Evolutionary conservation across 2,888 invertebrate species (phyloP), one percentile per base, ranked within the genome.

Genomic region (Herminia tarsipennalis): DNA sequence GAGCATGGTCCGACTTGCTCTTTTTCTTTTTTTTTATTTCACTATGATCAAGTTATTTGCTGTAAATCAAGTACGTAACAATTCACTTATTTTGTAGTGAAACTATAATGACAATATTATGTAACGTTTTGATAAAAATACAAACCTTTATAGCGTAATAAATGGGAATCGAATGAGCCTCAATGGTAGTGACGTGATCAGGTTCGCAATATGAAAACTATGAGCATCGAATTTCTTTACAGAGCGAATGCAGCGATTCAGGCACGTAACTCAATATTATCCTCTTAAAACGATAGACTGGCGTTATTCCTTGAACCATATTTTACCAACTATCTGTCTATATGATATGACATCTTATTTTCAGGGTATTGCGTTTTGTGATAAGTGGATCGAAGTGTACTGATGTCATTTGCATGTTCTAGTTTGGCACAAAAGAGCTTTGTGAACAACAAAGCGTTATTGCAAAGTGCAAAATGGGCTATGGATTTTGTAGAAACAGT

Each of bases 111-210:
- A 32, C 20, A 37, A 32, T 39, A 38, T 22, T 48, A 36, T 39
- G 32, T 45, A 25, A 38, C 44, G 39, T 60, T 53, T 55, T 45
- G 42, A 54, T 59, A 74, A 66, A 70, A 70, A 71, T 70, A 76
- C 65, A 70, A 73, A 70, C 63, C 68, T 70, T 75, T 75, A 78
- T 73, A 62, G 66, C 70, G 66, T 78, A 69, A 76, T 78, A 81
- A 78, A 81, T 79, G 78, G 68, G 69, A 73, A 69, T 72, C 70
- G 74, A 78, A 80, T 79, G 75, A 81, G 71, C 70, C 67, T 61
- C 75, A 58, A 81, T 79, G 67, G 77, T 56, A 55, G 55, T 76
- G 71, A 81, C 81, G 81, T 81, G 81, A 77, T 71, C 76, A 44
- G 80, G 66, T 68, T 78, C 55, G 47, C 61, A 71, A 81, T 72